Conservation (phyloP, 2,888 invertebrate species). For the Rhodophaea formosa region DNA sequence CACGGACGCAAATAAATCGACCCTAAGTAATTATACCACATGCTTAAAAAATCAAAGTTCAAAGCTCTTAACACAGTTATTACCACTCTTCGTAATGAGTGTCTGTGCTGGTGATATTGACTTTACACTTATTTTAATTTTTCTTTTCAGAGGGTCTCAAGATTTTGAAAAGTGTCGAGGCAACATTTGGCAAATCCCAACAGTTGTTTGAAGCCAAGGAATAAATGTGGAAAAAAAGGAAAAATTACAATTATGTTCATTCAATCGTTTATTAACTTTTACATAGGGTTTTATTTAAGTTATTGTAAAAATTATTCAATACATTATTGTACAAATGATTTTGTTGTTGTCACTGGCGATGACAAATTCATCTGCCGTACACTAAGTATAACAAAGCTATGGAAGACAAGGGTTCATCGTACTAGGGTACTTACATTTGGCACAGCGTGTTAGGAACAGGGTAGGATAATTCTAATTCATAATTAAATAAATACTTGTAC, state of each 20-base stretch:
- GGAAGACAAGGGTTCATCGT: conserved; percentile 72
- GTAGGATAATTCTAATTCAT: conserved; percentile 40
- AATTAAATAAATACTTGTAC: conserved; percentile 18
- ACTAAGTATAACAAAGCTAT: conserved; percentile 53
- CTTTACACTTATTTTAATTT: conserved; percentile 3
- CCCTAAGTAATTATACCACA: no score
- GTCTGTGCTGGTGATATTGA: no score
- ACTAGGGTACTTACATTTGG: conserved; percentile 61
- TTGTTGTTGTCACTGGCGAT: conserved; percentile 51
- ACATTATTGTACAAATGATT: conserved; percentile 67
- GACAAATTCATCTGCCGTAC: conserved; percentile 41
- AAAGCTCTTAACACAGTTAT: no score
- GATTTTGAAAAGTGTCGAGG: conserved; percentile 56
- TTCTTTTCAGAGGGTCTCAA: conserved; percentile 68
- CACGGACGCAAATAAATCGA: no score
- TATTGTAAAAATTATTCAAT: conserved; percentile 74
- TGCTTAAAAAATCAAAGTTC: no score
- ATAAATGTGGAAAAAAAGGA: conserved; percentile 48
- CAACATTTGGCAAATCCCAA: conserved; percentile 53
- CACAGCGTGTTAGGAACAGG: conserved; percentile 72
- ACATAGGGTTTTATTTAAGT: conserved; percentile 68
- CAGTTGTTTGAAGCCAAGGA: conserved; percentile 49
- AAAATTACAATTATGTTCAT: conserved; percentile 44
- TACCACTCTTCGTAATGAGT: no score
- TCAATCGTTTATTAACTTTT: conserved; percentile 71